These are phyloP conservation scores for Drosophila erecta DNA, from an alignment of 1,140 invertebrate genomes.

Conservation along the genomic window DNA sequence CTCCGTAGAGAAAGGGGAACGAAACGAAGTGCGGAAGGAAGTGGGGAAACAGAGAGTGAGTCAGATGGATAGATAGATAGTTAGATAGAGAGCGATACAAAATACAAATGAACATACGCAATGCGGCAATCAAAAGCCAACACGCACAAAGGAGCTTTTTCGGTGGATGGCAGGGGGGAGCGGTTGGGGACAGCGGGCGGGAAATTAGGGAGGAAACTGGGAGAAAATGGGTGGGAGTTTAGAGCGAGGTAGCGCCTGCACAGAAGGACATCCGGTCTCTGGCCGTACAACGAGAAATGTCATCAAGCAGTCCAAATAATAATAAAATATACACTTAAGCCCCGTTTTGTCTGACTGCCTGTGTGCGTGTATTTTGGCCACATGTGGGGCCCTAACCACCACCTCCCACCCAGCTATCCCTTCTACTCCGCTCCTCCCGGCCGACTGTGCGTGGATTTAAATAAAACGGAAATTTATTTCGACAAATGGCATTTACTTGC, in stretches of 20 bases:
- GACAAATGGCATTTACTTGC: constrained; percentile 83
- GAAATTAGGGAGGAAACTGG: background rate
- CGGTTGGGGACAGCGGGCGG: background rate
- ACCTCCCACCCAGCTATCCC: background rate
- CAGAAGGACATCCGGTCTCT: constrained; percentile 72
- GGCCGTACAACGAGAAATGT: constrained; percentile 76
- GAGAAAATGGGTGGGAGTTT: constrained; percentile 12
- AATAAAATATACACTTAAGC: constrained; percentile 83
- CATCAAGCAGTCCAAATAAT: constrained; percentile 82
- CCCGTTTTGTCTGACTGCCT: constrained; percentile 61
- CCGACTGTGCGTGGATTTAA: constrained; percentile 74
- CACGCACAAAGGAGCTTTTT: constrained; percentile 24
- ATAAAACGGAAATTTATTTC: constrained; percentile 84
- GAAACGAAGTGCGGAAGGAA: background rate
- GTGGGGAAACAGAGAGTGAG: constrained; percentile 13
- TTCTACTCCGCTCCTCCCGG: background rate
- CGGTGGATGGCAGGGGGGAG: background rate
- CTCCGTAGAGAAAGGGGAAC: background rate
- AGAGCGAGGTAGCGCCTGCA: constrained; percentile 17
- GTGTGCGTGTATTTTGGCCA: constrained; percentile 39
- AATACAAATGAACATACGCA: constrained; percentile 80
- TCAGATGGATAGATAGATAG: constrained; percentile 30
- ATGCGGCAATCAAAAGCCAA: constrained; percentile 78
- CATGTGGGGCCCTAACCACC: constrained; percentile 26
- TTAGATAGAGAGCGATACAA: constrained; percentile 33